phyloP scores from a whole-genome alignment of 2,797 vertebrate species.

The Rhinophrynus dorsalis region DNA sequence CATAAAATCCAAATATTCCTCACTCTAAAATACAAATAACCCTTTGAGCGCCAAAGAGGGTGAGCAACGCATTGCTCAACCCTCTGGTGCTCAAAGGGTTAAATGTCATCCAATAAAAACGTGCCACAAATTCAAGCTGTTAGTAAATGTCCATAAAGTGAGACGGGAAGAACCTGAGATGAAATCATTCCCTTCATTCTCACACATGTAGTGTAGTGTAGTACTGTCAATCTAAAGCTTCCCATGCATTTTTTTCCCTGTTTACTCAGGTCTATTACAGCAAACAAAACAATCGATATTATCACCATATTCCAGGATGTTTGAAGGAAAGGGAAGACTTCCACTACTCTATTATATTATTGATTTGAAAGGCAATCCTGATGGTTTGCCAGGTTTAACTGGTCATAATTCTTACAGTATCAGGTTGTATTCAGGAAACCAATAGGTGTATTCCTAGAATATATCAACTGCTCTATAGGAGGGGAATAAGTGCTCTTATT shows the following conservation, averaged over 20 bases:
- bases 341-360: conserved; percentile 19
- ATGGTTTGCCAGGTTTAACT: background rate
- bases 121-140: conserved; percentile 64
- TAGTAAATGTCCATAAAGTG: conserved; percentile 58
- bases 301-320: conserved; percentile 17
- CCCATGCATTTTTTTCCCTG: background rate
- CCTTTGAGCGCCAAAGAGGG: too few species aligned
- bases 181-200: conserved; percentile 41
- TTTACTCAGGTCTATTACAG: background rate
- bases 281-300: background rate
- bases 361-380: conserved; percentile 43
- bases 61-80: too few species aligned
- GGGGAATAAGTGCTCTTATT: too few species aligned
- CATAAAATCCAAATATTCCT: conserved; percentile 2
- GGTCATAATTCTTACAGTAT: background rate
- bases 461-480: too few species aligned
- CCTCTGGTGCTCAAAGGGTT: conserved; percentile 30
- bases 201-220: conserved; percentile 35
- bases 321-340: conserved; percentile 30
- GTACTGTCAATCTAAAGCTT: conserved; percentile 21
- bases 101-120: conserved; percentile 67
- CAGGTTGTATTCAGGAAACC: too few species aligned
- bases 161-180: conserved; percentile 54
- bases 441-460: too few species aligned
- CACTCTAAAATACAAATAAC: too few species aligned